Evolutionary conservation across 2,888 invertebrate genomes (phyloP).

Genomic region (Chrysolina americana): DNA sequence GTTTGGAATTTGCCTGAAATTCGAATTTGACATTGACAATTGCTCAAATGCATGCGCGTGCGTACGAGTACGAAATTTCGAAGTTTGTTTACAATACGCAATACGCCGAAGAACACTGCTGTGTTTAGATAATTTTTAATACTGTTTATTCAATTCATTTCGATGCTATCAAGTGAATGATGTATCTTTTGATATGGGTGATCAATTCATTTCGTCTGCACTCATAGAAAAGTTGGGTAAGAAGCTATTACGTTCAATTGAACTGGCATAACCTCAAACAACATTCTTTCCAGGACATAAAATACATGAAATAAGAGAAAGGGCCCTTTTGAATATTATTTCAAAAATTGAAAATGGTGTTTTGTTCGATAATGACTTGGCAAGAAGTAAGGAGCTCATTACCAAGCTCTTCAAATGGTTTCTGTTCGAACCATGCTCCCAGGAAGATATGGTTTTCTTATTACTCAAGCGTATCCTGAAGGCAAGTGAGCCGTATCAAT

Average conservation of each 20-base stretch:
- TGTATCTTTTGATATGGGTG: conserved; percentile 40
- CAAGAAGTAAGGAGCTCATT: conserved; percentile 74
- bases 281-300: conserved; percentile 63
- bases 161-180: conserved; percentile 14
- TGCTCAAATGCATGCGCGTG: conserved; percentile 8
- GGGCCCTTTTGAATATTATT: conserved; percentile 66
- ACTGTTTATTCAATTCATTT: conserved; percentile 13
- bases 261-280: conserved; percentile 37
- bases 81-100: conserved; percentile 29
- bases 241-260: conserved; percentile 1
- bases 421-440: conserved; percentile 70
- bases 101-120: background rate
- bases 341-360: conserved; percentile 78
- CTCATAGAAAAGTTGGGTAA: conserved; percentile 66
- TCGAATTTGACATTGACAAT: conserved; percentile 26
- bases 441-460: conserved; percentile 74
- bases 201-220: conserved; percentile 59
- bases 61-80: too few relatives aligned
- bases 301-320: conserved; percentile 67
- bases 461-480: conserved; percentile 73
- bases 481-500: conserved; percentile 65
- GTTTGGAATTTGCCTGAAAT: conserved; percentile 23
- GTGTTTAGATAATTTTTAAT: background rate
- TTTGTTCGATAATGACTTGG: conserved; percentile 75
- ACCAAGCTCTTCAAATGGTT: conserved; percentile 77